phyloP scores from a whole-genome alignment of 1,140 invertebrate species.

The Pygmarrhopalites habei region DNA sequence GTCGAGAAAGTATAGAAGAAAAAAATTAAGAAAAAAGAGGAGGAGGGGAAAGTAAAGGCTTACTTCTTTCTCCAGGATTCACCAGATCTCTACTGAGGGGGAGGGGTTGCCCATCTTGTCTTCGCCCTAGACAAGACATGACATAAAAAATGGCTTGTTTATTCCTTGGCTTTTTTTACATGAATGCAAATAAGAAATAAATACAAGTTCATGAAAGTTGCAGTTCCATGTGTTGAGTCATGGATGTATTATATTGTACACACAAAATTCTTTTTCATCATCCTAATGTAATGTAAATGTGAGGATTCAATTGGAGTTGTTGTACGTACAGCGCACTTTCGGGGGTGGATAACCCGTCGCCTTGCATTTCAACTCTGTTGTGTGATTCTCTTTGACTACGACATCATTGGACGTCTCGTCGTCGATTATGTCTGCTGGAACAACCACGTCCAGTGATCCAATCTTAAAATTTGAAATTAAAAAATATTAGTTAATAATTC shows the following conservation, averaged over 20 bases:
- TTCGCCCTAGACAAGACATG: conserved; percentile 51
- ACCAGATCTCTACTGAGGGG: conserved; percentile 56
- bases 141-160: conserved; percentile 45
- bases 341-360: conserved; percentile 73
- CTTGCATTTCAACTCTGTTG: conserved; percentile 64
- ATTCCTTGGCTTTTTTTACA: no score
- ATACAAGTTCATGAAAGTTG: no score
- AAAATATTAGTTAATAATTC: no score
- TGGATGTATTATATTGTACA: no score
- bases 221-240: no score
- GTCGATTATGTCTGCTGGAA: conserved; percentile 73
- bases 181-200: no score
- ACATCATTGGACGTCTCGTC: conserved; percentile 53
- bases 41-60: neutral
- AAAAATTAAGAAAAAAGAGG: no score
- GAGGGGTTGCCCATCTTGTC: conserved; percentile 67
- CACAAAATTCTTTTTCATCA: no score
- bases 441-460: conserved; percentile 70
- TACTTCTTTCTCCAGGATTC: conserved; percentile 39
- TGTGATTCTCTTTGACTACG: conserved; percentile 65
- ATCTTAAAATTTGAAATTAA: conserved; percentile 56
- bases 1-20: no score
- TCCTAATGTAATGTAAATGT: neutral
- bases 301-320: neutral
- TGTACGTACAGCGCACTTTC: conserved; percentile 48